Base-by-base conservation (phyloP, 1,140 invertebrate species). In the Tetranychus urticae region DNA sequence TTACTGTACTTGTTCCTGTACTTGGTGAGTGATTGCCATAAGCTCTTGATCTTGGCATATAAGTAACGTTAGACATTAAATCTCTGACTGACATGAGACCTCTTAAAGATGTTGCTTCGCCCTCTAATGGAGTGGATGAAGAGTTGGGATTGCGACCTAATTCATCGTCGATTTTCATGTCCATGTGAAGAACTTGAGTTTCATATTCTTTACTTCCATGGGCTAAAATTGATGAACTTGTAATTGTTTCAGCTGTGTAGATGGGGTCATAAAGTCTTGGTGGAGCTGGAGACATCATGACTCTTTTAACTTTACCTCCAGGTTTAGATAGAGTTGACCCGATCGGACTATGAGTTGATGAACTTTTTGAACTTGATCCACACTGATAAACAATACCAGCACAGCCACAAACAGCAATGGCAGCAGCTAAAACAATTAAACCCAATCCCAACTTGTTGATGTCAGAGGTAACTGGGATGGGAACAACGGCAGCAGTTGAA, bases 311-410 rank as follows among this genome's bases (percentile, higher is more conserved):
- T 34, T 56, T 56, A 31, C 33, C 14, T n/a, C 14, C 36, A 35
- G 47, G 13, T 10, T 45, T 39, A 31, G 39, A n/a, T 58, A 31
- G 45, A 47, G 31, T 45, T 47, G 52, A 61, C 37, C 31, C 37
- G 13, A 23, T n/a, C 39, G 47, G 59, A 34, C 35, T 37, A 14
- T n/a, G n/a, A 33, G 10, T 6, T 42, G 13, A 60, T 48, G 56
- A 39, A 36, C 23, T 62, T 23, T 35, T 45, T 36, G 12, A 12
- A 36, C 55, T 35, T 34, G 42, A 56, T 50, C 88, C 80, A 69
- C 88, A 89, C 39, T 92, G 88, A 69, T 91, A 89, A 37, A 89
- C 81, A 46, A 90, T 90, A 13, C 85, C 87, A 59, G 84, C 81
- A 14, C 84, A 77, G 2, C 85, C 85, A 33, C 90, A 77, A 3